phyloP scores from a whole-genome alignment of 2,888 invertebrate species.

The Mycalesis mineus region DNA sequence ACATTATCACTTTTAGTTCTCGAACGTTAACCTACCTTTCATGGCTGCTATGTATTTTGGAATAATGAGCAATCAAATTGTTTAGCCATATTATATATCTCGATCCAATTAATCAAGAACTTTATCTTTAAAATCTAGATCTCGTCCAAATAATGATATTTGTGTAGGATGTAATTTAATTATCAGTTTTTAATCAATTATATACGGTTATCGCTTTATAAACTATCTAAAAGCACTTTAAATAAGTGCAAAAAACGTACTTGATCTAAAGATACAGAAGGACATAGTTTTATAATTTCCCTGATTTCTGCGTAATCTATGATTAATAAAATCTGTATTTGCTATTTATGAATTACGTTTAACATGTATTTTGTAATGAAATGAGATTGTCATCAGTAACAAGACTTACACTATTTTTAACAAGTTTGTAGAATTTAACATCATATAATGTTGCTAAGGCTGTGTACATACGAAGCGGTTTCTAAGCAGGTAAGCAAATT shows the following conservation, averaged over 20 bases:
- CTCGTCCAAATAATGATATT: conserved; percentile 13
- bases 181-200: conserved; percentile 21
- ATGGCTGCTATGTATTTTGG: conserved; percentile 23
- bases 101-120: conserved; percentile 11
- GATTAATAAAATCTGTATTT: background rate
- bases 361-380: background rate
- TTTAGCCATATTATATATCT: conserved; percentile 18
- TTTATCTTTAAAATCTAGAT: conserved; percentile 22
- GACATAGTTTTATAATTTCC: background rate
- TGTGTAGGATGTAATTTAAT: conserved; percentile 2
- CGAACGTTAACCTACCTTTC: conserved; percentile 28
- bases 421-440: too few relatives aligned
- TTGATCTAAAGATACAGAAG: background rate
- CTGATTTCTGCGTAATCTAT: background rate
- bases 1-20: background rate
- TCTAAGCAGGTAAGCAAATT: too few relatives aligned
- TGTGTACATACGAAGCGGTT: too few relatives aligned
- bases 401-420: too few relatives aligned
- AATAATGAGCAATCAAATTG: background rate
- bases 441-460: too few relatives aligned
- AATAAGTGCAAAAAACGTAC: background rate
- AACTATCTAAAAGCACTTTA: conserved; percentile 3
- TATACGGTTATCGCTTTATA: background rate
- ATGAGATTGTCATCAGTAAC: too few relatives aligned
- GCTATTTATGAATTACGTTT: background rate